Percentiles rank a stretch among this genome's conserved stretches.
phyloP scores from a whole-genome alignment of 2,797 vertebrate species.

The Tachyglossus aculeatus region DNA sequence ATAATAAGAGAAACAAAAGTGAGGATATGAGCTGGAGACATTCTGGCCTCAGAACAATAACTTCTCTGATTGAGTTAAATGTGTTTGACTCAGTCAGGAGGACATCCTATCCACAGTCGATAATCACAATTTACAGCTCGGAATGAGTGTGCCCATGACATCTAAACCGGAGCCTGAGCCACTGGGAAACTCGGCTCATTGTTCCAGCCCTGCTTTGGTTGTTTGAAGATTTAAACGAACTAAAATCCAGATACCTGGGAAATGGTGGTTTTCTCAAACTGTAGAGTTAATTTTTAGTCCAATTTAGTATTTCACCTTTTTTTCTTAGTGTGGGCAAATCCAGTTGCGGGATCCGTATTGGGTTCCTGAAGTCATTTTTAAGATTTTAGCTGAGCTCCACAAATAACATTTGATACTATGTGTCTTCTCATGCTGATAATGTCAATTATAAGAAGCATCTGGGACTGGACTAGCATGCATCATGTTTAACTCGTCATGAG shows the following conservation, averaged over 20 bases:
- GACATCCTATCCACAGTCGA: constrained; percentile 33
- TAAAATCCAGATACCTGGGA: background rate
- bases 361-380: constrained; percentile 10
- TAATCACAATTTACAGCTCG: constrained; percentile 46
- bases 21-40: constrained; percentile 65
- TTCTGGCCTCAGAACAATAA: constrained; percentile 70
- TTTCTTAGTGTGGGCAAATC: background rate
- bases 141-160: background rate
- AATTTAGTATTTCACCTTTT: constrained; percentile 4
- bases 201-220: background rate
- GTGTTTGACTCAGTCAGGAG: constrained; percentile 45
- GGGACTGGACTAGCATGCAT: background rate
- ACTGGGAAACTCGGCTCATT: constrained; percentile 19
- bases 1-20: constrained; percentile 43
- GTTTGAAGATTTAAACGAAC: background rate
- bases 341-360: background rate
- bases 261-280: constrained; percentile 1
- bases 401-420: background rate
- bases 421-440: background rate
- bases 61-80: constrained; percentile 43
- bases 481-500: background rate
- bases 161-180: background rate
- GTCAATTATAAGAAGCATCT: background rate
- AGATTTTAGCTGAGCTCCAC: background rate
- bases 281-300: constrained; percentile 29